Conservation (phyloP, 2,113 vertebrate genomes). For the Phainopepla nitens region DNA sequence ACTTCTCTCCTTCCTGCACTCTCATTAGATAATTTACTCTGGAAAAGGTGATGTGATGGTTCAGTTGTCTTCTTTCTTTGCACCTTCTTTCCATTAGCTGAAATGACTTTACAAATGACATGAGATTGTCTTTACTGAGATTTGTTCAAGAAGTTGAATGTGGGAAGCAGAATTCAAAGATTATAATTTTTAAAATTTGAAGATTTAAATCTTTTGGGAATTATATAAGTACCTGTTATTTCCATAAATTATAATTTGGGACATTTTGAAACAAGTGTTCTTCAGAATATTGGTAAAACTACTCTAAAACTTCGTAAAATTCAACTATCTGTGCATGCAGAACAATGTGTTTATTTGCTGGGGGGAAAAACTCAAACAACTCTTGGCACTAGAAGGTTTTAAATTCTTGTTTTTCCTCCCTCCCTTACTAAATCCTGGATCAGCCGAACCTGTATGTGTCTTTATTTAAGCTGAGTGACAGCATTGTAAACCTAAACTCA, state of each 20-base stretch:
- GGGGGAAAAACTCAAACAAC: background rate
- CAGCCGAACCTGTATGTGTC: conserved; percentile 27
- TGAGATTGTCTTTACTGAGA: background rate
- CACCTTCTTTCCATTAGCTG: background rate
- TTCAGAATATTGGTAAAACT: background rate
- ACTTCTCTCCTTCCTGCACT: background rate
- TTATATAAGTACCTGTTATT: background rate
- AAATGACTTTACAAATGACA: background rate
- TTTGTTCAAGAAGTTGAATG: background rate
- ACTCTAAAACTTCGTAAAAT: background rate
- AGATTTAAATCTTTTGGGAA: background rate
- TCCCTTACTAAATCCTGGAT: conserved; percentile 18
- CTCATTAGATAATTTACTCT: background rate
- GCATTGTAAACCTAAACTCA: conserved; percentile 52
- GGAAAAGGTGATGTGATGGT: background rate
- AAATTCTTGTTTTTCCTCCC: background rate
- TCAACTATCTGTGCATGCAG: background rate
- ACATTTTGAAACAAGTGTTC: background rate
- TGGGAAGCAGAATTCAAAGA: background rate
- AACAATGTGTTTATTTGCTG: background rate
- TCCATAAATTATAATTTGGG: background rate
- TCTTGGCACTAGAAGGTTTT: background rate
- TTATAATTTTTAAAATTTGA: background rate
- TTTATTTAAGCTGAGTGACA: conserved; percentile 55
- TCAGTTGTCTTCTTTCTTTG: background rate